Evolutionary conservation across 2,797 vertebrate species (phyloP).

Genomic region (Falco naumanni): DNA sequence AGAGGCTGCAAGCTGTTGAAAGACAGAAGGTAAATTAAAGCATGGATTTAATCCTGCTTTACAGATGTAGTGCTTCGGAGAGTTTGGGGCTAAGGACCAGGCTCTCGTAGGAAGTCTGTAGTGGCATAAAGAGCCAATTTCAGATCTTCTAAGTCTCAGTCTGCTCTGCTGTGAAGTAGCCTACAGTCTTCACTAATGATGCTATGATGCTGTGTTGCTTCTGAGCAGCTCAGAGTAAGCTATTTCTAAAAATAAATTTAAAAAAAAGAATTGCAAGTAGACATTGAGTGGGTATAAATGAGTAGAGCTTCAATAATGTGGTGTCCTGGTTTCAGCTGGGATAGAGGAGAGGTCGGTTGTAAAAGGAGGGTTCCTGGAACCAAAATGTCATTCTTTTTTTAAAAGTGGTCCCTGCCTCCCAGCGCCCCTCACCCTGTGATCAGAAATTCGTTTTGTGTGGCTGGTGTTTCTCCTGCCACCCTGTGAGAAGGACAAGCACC

Average conservation of each 20-base stretch:
- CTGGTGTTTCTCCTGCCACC: not conserved
- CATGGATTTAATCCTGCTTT: not conserved
- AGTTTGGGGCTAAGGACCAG: not conserved
- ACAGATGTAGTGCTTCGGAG: not conserved
- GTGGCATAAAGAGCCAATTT: not conserved
- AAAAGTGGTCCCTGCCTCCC: not conserved
- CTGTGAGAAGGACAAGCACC: not conserved
- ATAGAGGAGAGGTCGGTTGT: not conserved
- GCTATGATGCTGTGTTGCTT: not conserved
- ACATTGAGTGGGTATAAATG: not conserved
- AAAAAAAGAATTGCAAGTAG: too few species aligned
- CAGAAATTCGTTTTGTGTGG: not conserved
- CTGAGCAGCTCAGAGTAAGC: not conserved
- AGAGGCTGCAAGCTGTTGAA: not conserved
- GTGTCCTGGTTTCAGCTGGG: too few species aligned
- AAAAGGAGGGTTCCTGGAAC: not conserved
- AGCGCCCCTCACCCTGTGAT: not conserved
- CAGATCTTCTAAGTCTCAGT: not conserved
- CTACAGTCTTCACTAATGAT: not conserved
- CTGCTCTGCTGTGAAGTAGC: not conserved
- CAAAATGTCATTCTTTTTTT: not conserved
- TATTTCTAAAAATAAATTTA: not conserved
- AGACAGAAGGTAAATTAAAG: not conserved
- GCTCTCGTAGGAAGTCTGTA: not conserved
- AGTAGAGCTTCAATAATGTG: not conserved